Conservation (phyloP, 2,797 vertebrate species). For the Anguilla obscura region DNA sequence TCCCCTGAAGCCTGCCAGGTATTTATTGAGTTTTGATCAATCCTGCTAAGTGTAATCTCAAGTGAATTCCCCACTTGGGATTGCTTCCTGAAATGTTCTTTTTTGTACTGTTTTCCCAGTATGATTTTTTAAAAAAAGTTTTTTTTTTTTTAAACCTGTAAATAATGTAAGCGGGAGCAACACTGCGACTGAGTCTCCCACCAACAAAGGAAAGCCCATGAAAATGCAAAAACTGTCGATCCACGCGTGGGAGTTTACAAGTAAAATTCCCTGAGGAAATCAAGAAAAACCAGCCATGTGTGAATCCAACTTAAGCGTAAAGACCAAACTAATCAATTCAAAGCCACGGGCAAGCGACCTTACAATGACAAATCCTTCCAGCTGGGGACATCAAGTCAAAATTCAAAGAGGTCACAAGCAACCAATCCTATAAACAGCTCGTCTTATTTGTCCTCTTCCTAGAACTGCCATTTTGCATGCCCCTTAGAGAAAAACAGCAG, state of each 20-base stretch:
- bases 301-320: not conserved
- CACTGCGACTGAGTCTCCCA: not conserved
- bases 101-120: not conserved
- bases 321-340: not conserved
- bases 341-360: not conserved
- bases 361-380: not conserved
- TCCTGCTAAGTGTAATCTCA: not conserved
- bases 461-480: not conserved
- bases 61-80: not conserved
- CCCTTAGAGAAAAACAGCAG: not conserved
- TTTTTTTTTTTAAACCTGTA: not conserved
- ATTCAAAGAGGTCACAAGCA: not conserved
- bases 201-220: not conserved
- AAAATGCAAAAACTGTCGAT: not conserved
- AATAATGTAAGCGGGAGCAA: not conserved
- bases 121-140: not conserved
- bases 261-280: not conserved
- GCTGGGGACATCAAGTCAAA: not conserved
- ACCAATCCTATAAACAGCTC: not conserved
- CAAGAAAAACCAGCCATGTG: not conserved
- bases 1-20: not conserved
- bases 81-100: not conserved
- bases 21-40: not conserved
- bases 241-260: not conserved
- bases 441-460: not conserved